Evolutionary conservation across 2,797 vertebrate genomes (phyloP).

Genomic region (Gambelia wislizenii): DNA sequence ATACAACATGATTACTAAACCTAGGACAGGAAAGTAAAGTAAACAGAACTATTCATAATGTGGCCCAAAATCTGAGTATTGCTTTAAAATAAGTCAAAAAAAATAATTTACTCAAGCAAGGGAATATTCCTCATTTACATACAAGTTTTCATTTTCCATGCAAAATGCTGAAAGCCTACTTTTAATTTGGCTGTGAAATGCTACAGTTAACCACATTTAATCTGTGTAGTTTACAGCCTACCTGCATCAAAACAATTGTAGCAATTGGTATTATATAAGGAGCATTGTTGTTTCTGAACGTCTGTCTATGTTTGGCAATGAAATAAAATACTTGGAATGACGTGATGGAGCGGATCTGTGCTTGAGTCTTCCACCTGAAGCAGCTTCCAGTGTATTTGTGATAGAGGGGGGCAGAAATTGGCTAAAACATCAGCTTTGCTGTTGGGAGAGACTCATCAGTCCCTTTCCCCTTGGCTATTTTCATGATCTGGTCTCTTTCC

Average conservation of each 20-base stretch:
- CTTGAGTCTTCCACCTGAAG: neutral
- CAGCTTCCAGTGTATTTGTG: neutral
- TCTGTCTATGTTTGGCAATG: neutral
- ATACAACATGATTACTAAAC: conserved; percentile 32
- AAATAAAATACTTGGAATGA: neutral
- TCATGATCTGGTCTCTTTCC: neutral
- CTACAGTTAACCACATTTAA: neutral
- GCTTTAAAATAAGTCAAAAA: neutral
- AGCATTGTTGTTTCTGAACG: neutral
- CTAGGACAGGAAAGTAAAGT: neutral
- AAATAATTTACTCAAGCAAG: conserved; percentile 50
- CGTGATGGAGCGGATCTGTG: neutral
- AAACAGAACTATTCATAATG: neutral
- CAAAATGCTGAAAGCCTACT: neutral
- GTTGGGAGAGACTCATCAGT: neutral
- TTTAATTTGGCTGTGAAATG: conserved; percentile 16
- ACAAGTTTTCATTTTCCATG: conserved; percentile 50
- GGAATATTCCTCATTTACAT: conserved; percentile 46
- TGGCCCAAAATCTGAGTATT: neutral
- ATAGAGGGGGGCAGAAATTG: neutral
- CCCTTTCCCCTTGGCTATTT: neutral
- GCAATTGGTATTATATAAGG: neutral
- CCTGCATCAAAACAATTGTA: neutral
- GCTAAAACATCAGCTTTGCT: neutral
- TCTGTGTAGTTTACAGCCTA: neutral